Conservation (phyloP, 2,888 invertebrate genomes). For the Ophion slaviceki region DNA sequence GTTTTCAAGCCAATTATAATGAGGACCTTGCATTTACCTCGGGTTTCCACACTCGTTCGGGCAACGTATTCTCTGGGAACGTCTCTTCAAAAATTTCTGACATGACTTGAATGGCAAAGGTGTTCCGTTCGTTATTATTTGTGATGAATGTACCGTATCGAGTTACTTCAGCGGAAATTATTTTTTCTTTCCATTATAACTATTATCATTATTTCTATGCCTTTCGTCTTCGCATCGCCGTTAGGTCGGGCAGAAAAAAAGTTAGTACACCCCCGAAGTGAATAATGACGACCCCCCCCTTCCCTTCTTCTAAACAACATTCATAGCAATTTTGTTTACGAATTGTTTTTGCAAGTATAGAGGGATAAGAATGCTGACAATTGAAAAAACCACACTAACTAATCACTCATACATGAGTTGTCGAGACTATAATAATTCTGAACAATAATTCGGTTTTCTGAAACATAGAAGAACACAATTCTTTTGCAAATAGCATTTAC, state of each 20-base stretch:
- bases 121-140: conserved; percentile 53
- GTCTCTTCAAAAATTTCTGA: conserved; percentile 46
- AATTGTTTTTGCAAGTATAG: background rate
- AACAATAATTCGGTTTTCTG: background rate
- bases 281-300: background rate
- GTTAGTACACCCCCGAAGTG: conserved; percentile 1
- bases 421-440: background rate
- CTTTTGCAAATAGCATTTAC: background rate
- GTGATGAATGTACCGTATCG: conserved; percentile 55
- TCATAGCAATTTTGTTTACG: background rate
- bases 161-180: conserved; percentile 41
- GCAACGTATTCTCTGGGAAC: conserved; percentile 29
- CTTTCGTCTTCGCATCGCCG: background rate
- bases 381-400: background rate
- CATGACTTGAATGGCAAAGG: conserved; percentile 49
- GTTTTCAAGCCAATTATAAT: conserved; percentile 49
- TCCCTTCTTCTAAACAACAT: no score
- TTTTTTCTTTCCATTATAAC: conserved; percentile 23
- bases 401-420: background rate
- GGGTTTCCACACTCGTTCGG: conserved; percentile 36
- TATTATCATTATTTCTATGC: conserved; percentile 25
- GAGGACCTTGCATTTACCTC: conserved; percentile 31
- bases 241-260: conserved; percentile 4
- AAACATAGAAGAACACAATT: background rate
- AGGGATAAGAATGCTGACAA: background rate